Conservation (phyloP, 2,888 invertebrate species). For the Mythimna lalbum region DNA sequence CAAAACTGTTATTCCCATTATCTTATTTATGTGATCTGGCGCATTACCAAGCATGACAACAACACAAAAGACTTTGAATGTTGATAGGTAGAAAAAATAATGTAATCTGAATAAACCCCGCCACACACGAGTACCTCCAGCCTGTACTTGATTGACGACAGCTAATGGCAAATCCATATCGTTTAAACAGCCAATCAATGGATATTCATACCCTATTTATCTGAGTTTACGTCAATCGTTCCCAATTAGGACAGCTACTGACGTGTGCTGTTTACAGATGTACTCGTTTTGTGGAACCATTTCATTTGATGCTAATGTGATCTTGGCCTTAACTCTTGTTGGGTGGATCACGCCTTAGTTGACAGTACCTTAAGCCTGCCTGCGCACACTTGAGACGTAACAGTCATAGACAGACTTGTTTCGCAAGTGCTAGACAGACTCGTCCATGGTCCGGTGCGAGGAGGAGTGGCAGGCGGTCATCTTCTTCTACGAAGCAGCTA, state of each 20-base stretch:
- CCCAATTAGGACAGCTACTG: slow-evolving; percentile 59
- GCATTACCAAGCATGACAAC: too few species aligned
- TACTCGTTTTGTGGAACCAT: slow-evolving; percentile 26
- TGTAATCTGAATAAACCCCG: background rate
- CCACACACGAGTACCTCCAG: slow-evolving; percentile 25
- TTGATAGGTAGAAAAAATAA: background rate
- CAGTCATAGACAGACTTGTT: too few species aligned
- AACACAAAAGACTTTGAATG: too few species aligned
- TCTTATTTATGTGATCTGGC: too few species aligned
- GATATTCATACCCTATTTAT: slow-evolving; percentile 47
- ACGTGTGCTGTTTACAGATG: slow-evolving; percentile 52
- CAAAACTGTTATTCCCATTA: too few species aligned
- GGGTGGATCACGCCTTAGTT: background rate
- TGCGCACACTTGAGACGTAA: too few species aligned
- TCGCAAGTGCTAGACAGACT: too few species aligned
- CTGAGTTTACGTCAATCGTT: slow-evolving; percentile 67
- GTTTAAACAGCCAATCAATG: slow-evolving; percentile 53
- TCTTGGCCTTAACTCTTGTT: slow-evolving; percentile 49
- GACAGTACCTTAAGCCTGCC: background rate
- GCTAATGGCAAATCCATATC: slow-evolving; percentile 63
- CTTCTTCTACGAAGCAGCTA: too few species aligned
- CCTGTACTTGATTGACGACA: slow-evolving; percentile 60
- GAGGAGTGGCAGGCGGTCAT: too few species aligned
- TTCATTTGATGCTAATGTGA: slow-evolving; percentile 54
- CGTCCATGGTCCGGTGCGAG: too few species aligned